Base-by-base conservation (phyloP, 1,140 invertebrate genomes). In the Drosophila tristis region DNA sequence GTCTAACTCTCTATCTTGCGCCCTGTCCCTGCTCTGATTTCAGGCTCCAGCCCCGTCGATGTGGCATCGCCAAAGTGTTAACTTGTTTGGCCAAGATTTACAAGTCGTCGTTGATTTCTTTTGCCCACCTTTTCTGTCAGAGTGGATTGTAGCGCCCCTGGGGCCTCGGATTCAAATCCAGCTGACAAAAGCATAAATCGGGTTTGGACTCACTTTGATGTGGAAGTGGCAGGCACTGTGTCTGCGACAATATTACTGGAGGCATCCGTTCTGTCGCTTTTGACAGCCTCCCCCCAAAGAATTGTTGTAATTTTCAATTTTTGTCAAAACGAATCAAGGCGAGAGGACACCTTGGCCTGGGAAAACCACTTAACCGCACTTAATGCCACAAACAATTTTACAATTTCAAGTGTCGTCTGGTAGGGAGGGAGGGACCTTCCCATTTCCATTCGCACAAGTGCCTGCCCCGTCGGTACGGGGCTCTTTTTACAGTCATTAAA, bases 261-360 rank as follows among this genome's bases (percentile, higher is more conserved):
- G 35, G 35, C 11, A 39, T 39, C 35, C 1, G 11, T 39, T 39
- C 9, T 39, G 35, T 39, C 11, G 50, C 57, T 23, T 62, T 68
- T 59, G 45, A 68, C 61, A 73, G 63, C 53, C 35, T 63, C 53
- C 2, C 6, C 35, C 9, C 35, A 4, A 4, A 13, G 35, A 39
- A 13, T 64, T 87, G 80, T 84, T 84, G 78, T 87, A 81, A 75
- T 81, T 87, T 87, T 81, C 82, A 86, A 86, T 87, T 86, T 81
- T 58, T 71, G 64, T 86, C 80, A 79, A 66, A 80, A 68, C 53
- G 61, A 70, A 58, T 70, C 64, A 58, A 56, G 16, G 44, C 4
- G 61, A 47, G 50, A 35, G 53, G 53, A 76, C 73, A 76, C 64
- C 64, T 68, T 61, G 49, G 55, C 64, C 64, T 61, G 49, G 55